Base-by-base conservation (phyloP, 2,113 vertebrate species). In the Sialia sialis region DNA sequence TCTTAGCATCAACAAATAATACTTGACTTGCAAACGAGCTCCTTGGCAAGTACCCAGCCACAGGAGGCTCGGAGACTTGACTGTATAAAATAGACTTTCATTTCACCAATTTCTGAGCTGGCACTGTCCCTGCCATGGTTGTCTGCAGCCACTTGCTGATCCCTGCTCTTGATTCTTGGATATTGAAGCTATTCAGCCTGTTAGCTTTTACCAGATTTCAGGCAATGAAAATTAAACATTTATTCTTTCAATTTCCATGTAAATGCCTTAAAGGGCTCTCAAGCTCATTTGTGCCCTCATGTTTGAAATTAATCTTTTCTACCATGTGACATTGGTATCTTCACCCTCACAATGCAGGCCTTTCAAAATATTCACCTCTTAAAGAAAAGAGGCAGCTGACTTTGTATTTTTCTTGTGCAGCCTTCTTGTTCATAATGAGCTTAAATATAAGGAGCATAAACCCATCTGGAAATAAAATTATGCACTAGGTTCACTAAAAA, bases 361-460 rank as follows among this genome's bases (percentile, higher is more conserved):
- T 92, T 94, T 78, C 63, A 93, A 96, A 95, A 90, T 39, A 68
- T 75, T 95, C 62, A 81, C 74, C 63, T 95, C 96, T 83, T 56
- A 92, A 92, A 92, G 54, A 39, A 56, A 59, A 76, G 32, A 34
- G 29, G 16, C 91, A 76, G 20, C 72, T 91, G 55, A 58, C 91
- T 97, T 96, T 89, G 84, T 95, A 85, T 97, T 96, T 97, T 96
- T 85, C 36, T 34, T 92, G 34, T 84, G 77, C 75, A 58, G 27
- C 39, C 75, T 94, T 96, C 94, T 93, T 92, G 87, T 70, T 96
- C 68, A 77, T 97, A 96, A 97, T 97, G 89, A 97, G 77, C 93
- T 98, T 97, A 97, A 97, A 97, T 94, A 92, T 78, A 97, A 96
- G 95, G 94, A 97, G 82, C 84, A 95, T 96, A 98, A 98, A 97